Percentiles rank a stretch among this genome's conserved stretches.
Conservation (phyloP, 2,113 vertebrate genomes). For the Boulengeromyrus knoepffleri region DNA sequence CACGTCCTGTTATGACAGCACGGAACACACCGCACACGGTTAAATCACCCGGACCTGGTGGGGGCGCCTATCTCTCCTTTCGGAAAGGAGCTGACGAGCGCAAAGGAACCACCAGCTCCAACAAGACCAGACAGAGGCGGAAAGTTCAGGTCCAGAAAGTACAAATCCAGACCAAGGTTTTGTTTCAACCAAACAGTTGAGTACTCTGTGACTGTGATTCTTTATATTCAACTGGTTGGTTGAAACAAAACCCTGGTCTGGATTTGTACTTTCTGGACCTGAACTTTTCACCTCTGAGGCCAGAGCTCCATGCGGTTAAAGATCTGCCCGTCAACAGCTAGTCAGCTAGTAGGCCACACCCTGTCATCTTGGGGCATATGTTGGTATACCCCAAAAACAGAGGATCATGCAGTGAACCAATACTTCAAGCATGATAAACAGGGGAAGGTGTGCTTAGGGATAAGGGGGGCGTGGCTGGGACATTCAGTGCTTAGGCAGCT, state of each 20-base stretch:
- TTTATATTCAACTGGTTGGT: too few species aligned
- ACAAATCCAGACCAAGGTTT: too few species aligned
- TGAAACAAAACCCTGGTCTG: too few species aligned
- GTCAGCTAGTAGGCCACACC: neutral
- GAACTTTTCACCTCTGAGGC: neutral
- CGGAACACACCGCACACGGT: neutral
- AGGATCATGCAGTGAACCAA: slow-evolving; percentile 57
- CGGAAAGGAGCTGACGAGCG: too few species aligned
- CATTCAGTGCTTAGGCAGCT: slow-evolving; percentile 54
- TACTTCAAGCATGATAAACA: slow-evolving; percentile 44
- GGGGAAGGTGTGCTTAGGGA: neutral
- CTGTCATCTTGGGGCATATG: neutral
- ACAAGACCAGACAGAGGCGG: neutral
- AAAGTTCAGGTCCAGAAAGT: too few species aligned
- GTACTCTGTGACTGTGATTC: too few species aligned
- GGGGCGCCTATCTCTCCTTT: neutral
- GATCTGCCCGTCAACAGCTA: neutral
- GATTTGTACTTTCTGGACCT: neutral
- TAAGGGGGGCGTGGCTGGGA: slow-evolving; percentile 28
- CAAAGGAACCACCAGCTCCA: neutral
- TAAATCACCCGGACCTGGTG: neutral
- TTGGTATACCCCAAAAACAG: slow-evolving; percentile 27
- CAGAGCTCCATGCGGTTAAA: neutral
- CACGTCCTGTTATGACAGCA: neutral
- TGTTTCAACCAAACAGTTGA: too few species aligned